phyloP scores from a whole-genome alignment of 2,797 vertebrate species.

The Selene dorsalis region DNA sequence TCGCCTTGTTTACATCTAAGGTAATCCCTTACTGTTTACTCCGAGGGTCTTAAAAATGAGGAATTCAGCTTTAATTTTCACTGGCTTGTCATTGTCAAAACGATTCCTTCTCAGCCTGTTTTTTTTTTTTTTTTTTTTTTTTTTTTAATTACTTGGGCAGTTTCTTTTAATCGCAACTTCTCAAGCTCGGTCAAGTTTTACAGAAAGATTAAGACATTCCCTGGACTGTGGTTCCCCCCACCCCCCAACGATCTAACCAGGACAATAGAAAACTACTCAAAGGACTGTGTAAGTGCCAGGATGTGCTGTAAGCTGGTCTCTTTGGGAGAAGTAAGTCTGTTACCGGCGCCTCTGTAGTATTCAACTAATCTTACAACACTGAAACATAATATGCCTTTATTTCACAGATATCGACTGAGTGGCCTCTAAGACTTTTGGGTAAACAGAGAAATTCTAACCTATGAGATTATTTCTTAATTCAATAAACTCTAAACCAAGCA shows the following conservation, averaged over 20 bases:
- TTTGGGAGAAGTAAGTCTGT: conserved; percentile 70
- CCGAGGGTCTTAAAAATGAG: conserved; percentile 34
- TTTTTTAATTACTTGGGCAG: conserved; percentile 13
- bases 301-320: conserved; percentile 65
- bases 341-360: conserved; percentile 61
- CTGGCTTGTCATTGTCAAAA: conserved; percentile 48
- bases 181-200: conserved; percentile 24
- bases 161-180: conserved; percentile 44
- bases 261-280: conserved; percentile 54
- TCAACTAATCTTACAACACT: conserved; percentile 67
- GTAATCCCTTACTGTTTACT: conserved; percentile 35
- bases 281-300: conserved; percentile 57
- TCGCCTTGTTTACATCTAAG: conserved; percentile 44
- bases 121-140: conserved; percentile 10
- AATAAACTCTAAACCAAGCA: conserved; percentile 56
- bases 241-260: conserved; percentile 39
- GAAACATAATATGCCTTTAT: conserved; percentile 71
- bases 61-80: conserved; percentile 46
- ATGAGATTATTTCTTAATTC: conserved; percentile 50
- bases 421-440: conserved; percentile 61
- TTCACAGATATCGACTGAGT: conserved; percentile 63
- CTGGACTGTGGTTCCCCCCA: conserved; percentile 23
- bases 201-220: conserved; percentile 41
- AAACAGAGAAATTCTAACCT: conserved; percentile 49
- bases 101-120: conserved; percentile 16